Evolutionary conservation across 2,888 invertebrate species (phyloP), one percentile per base, ranked within the genome.

Genomic region (Drosophila phalerata): DNA sequence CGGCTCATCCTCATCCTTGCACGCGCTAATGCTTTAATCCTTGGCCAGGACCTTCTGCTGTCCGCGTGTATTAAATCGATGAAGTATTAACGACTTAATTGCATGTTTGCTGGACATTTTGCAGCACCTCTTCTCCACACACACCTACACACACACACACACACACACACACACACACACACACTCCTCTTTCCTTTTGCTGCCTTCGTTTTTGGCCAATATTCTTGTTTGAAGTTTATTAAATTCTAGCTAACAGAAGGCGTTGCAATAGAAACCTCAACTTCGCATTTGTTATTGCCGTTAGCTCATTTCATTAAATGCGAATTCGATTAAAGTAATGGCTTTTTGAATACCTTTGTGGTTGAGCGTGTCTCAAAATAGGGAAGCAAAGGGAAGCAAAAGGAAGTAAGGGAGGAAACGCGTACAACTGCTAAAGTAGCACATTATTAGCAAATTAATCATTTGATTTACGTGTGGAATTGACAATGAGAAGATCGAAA

Each of bases 31-130:
- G 88, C 91, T 81, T 90, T 91, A 91, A 91, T 91, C 91, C 91
- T 78, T 63, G 67, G 34, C 53, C 63, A 79, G 75, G 58, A 77
- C 58, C 73, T 60, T 56, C 62, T 58, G 65, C 85, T 77, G 77
- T 79, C 79, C 79, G 71, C 82, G 81, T 82, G 90, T 82, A 88
- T 90, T 90, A 91, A 87, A 91, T 91, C 90, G 90, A 91, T 91
- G 91, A 91, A 91, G 91, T 91, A 91, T 91, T 91, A 91, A 91
- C 90, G 91, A 91, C 91, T 90, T 91, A 91, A 91, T 91, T 91
- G 91, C 91, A 91, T 91, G 91, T 91, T 91, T 90, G 89, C 85
- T 83, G 81, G 85, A 84, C 90, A 90, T 91, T 91, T 85, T 79
- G 53, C 74, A 61, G 22, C 22, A 25, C 22, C 6, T n/a, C 22